Evolutionary conservation across 2,797 vertebrate genomes (phyloP).

Genomic region (Sebastes glaucus): DNA sequence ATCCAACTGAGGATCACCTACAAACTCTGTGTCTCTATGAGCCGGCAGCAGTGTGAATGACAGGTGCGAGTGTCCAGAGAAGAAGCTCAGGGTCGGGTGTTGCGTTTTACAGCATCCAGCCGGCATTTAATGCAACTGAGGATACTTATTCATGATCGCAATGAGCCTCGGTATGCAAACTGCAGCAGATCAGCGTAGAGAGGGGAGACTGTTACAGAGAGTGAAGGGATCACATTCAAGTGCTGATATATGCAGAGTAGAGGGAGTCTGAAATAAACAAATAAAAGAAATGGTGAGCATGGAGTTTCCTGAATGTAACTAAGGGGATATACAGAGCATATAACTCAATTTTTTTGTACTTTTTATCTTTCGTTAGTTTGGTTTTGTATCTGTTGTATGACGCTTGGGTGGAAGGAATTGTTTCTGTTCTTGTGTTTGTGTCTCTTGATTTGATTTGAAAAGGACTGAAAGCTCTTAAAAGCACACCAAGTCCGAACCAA

Average conservation of each 20-base stretch:
- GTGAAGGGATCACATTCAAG: background rate
- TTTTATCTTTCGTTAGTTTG: background rate
- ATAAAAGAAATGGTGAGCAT: background rate
- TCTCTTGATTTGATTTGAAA: background rate
- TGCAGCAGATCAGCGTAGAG: background rate
- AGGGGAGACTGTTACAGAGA: background rate
- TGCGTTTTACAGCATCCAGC: slow-evolving; percentile 11
- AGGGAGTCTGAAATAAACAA: background rate
- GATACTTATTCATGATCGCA: slow-evolving; percentile 12
- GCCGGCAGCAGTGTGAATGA: slow-evolving; percentile 23
- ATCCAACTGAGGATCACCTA: background rate
- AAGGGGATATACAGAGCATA: background rate
- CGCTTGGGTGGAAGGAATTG: background rate
- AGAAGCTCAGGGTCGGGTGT: background rate
- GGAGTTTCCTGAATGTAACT: background rate
- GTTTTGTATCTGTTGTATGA: background rate
- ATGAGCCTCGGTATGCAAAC: slow-evolving; percentile 10
- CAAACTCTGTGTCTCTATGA: background rate
- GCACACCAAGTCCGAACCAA: background rate
- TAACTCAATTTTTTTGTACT: background rate
- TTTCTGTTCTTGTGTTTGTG: background rate
- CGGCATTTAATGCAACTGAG: background rate
- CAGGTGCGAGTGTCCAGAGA: slow-evolving; percentile 51
- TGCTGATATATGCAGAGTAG: background rate
- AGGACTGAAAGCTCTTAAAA: background rate